Evolutionary conservation across 2,888 invertebrate genomes (phyloP).

Genomic region (Phyto melanocephala): DNA sequence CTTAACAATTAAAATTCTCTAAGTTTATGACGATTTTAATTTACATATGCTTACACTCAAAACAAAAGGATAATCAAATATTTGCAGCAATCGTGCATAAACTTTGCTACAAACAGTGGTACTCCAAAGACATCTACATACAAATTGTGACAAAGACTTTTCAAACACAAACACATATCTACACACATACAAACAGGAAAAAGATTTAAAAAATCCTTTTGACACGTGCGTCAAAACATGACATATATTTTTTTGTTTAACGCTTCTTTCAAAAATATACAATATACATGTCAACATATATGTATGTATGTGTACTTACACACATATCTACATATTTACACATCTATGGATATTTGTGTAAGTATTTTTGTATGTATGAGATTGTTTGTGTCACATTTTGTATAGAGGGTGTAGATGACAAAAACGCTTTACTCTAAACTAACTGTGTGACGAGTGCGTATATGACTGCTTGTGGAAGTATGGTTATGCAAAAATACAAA

Average conservation of each 20-base stretch:
- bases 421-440: slow-evolving; percentile 40
- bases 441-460: slow-evolving; percentile 28
- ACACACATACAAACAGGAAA: neutral
- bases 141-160: slow-evolving; percentile 17
- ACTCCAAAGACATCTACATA: slow-evolving; percentile 36
- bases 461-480: neutral
- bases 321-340: too few relatives aligned
- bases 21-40: neutral
- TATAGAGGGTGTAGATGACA: slow-evolving; percentile 55
- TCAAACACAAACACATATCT: neutral
- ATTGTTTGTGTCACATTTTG: slow-evolving; percentile 19
- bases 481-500: neutral
- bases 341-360: too few relatives aligned
- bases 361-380: neutral
- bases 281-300: neutral
- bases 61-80: slow-evolving; percentile 57
- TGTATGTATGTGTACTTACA: neutral
- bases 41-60: neutral
- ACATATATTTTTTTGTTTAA: slow-evolving; percentile 29
- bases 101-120: neutral
- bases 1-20: neutral
- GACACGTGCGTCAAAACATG: slow-evolving; percentile 64
- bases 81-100: slow-evolving; percentile 56
- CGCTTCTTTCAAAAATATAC: neutral
- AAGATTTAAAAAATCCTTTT: slow-evolving; percentile 46